A percentile compares a stretch with the other conserved stretches of the same genome.
Conservation (phyloP, 2,113 vertebrate genomes). For the Petrocephalus microphthalmus region DNA sequence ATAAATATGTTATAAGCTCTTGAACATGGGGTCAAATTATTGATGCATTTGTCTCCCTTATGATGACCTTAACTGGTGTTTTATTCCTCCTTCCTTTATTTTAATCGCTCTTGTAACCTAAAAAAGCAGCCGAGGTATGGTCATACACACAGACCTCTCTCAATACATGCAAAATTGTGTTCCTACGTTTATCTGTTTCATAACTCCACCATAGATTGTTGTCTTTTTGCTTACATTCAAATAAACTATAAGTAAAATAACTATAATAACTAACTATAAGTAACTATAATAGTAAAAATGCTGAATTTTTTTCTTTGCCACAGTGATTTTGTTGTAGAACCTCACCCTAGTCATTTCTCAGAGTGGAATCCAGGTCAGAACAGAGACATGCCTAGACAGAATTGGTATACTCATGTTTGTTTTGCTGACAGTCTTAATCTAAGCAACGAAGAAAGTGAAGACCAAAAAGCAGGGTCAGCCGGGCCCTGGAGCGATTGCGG, state of each 20-base stretch:
- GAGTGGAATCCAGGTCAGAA: neutral
- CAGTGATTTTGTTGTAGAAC: neutral
- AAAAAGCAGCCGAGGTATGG: neutral
- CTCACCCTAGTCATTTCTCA: neutral
- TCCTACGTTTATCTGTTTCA: neutral
- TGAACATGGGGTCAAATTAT: neutral
- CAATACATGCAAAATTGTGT: neutral
- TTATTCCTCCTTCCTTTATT: neutral
- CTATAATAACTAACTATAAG: too few relatives aligned
- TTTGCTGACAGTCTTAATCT: neutral
- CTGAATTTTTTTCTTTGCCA: neutral
- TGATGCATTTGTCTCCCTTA: neutral
- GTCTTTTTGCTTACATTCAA: too few relatives aligned
- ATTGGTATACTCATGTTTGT: neutral
- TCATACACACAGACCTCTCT: neutral
- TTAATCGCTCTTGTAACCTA: neutral
- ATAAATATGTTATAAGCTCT: neutral
- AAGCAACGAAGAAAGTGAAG: neutral
- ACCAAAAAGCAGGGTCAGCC: neutral
- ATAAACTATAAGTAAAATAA: too few relatives aligned
- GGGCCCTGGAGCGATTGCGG: neutral
- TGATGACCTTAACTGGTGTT: neutral
- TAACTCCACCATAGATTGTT: neutral
- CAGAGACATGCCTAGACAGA: neutral
- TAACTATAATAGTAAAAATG: too few relatives aligned